Evolutionary conservation across 2,888 invertebrate species (phyloP), one percentile per base, ranked within the genome.

Genomic region (Chrysodeixis includens): DNA sequence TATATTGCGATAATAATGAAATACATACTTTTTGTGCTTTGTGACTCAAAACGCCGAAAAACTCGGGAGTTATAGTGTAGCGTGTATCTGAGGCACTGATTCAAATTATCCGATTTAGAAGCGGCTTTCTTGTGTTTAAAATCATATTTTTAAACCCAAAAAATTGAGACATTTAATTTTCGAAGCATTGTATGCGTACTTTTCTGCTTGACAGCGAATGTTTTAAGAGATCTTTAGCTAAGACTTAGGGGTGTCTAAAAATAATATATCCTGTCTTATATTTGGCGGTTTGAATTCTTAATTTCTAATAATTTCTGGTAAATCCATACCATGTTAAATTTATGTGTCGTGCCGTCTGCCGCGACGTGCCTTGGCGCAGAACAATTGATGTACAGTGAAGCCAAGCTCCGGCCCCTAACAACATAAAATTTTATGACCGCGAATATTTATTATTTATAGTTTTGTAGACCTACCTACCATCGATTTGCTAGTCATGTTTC

Each of bases 361-460:
- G 79, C 81, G 79, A 78, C 78, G 78, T 87, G 83, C 81, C 78
- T 83, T 80, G 77, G 78, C 84, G 83, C 83, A 81, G 78, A 84
- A 84, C 88, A 87, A 89, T 89, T 88, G 86, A 86, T 87, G 85
- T 83, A 83, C 84, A 81, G 83, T 85, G 86, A 86, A 88, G 81
- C 84, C 82, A 83, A 83, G 71, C 72, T 76, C 79, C 70, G 61
- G 86, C 84, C 87, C 89, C 87, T 83, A 83, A 86, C 83, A 79
- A 85, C 90, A 92, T 94, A 93, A 93, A 93, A 92, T 91, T 93
- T 92, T 93, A 93, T 89, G 88, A 84, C 86, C 81, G 85, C 87
- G 88, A 91, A 92, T 91, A 92, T 93, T 92, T 93, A 90, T 92
- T 91, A 92, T 93, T 92, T 93, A 92, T 91, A 91, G 92, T 90